A percentile compares a stretch with the other conserved stretches of the same genome.
Evolutionary conservation across 2,888 invertebrate species (phyloP).

Genomic region (Phyllotreta striolata): DNA sequence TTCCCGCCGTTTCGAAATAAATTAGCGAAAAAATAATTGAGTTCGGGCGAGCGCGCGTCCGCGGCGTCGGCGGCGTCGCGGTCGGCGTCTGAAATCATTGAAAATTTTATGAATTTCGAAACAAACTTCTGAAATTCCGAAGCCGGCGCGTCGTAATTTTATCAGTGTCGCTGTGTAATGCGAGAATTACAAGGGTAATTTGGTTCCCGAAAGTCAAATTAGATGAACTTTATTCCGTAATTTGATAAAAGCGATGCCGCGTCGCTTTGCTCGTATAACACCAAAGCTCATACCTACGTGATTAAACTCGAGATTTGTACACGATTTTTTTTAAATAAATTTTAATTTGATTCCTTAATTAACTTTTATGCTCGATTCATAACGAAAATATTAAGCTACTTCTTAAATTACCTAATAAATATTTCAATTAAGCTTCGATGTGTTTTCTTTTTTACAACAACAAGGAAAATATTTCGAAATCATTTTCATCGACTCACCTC

Average conservation of each 20-base stretch:
- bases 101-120: constrained; percentile 43
- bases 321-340: too few species aligned
- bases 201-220: constrained; percentile 38
- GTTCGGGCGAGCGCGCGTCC: constrained; percentile 20
- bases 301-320: too few species aligned
- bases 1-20: constrained; percentile 30
- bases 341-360: too few species aligned
- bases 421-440: too few species aligned
- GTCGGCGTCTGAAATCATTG: constrained; percentile 31
- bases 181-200: constrained; percentile 38
- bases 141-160: constrained; percentile 36
- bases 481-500: constrained; percentile 5
- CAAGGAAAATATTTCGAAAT: not conserved
- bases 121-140: constrained; percentile 38
- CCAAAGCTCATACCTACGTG: too few species aligned
- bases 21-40: constrained; percentile 39
- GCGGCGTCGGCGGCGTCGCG: constrained; percentile 13
- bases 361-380: too few species aligned
- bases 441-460: too few species aligned
- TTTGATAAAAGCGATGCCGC: constrained; percentile 34
- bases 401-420: too few species aligned
- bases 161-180: constrained; percentile 38
- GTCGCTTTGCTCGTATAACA: constrained; percentile 6
- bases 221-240: constrained; percentile 40
- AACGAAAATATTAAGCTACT: too few species aligned